These are phyloP conservation scores for Lithosia quadra DNA, from an alignment of 2,888 invertebrate species.

Conservation along the genomic window DNA sequence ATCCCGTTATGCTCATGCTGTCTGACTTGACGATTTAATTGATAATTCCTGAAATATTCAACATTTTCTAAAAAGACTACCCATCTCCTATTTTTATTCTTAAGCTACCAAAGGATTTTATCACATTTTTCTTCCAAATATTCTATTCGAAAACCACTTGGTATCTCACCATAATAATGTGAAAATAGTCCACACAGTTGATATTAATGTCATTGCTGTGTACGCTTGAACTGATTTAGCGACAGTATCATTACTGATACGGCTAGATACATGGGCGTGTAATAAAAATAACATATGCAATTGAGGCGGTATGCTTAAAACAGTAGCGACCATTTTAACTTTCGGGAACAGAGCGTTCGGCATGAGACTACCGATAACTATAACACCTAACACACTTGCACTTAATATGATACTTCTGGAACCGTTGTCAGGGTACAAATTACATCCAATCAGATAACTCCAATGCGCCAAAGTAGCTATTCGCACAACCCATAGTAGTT, in stretches of 20 bases:
- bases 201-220: constrained; percentile 57
- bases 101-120: constrained; percentile 9
- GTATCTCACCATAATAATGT: constrained; percentile 40
- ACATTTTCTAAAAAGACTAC: constrained; percentile 20
- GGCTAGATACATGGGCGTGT: constrained; percentile 50
- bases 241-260: constrained; percentile 55
- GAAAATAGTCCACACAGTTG: constrained; percentile 63
- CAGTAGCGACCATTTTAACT: constrained; percentile 59
- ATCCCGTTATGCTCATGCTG: background rate
- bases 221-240: constrained; percentile 59
- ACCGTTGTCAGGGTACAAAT: constrained; percentile 55
- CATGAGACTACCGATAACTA: constrained; percentile 58
- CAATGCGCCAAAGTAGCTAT: constrained; percentile 68
- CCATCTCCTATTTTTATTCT: constrained; percentile 7
- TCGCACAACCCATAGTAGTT: constrained; percentile 62
- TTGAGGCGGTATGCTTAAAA: constrained; percentile 68
- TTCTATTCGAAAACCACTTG: background rate
- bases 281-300: constrained; percentile 68
- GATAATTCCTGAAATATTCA: constrained; percentile 4
- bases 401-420: constrained; percentile 52
- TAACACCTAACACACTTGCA: constrained; percentile 56
- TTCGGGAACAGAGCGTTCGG: constrained; percentile 63
- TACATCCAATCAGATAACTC: constrained; percentile 67
- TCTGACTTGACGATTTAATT: background rate
- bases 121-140: background rate